These are phyloP conservation scores for Myotis planiceps DNA, from an alignment of 2,797 vertebrate species.

Conservation along the genomic window DNA sequence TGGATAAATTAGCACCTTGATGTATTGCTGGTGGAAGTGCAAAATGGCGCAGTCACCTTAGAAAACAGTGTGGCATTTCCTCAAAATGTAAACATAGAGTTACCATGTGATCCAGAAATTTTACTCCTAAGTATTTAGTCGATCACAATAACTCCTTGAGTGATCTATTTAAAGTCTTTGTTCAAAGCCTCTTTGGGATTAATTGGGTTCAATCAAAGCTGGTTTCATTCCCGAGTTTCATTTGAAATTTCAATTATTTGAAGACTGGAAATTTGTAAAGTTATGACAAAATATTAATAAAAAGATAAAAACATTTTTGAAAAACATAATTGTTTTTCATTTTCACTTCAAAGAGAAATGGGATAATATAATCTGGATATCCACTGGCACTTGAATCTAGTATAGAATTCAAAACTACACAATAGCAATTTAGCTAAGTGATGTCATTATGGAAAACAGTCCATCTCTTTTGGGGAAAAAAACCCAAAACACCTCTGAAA, in stretches of 20 bases:
- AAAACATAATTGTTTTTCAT: conserved; percentile 4
- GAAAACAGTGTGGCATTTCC: background rate
- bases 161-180: background rate
- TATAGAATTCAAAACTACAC: background rate
- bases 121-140: conserved; percentile 2
- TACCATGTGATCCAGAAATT: background rate
- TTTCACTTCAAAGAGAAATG: background rate
- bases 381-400: background rate
- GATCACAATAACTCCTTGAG: background rate
- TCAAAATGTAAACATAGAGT: background rate
- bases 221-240: background rate
- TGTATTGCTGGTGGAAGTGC: background rate
- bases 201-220: background rate
- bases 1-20: background rate
- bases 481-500: background rate
- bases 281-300: conserved; percentile 43
- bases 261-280: conserved; percentile 15
- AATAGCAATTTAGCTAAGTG: background rate
- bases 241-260: conserved; percentile 34
- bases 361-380: conserved; percentile 1
- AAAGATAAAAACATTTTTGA: conserved; percentile 44
- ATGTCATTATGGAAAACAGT: conserved; percentile 8
- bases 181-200: background rate
- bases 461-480: background rate
- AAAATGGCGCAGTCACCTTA: background rate